phyloP scores from a whole-genome alignment of 2,113 vertebrate genomes.

The Chaetura pelagica region DNA sequence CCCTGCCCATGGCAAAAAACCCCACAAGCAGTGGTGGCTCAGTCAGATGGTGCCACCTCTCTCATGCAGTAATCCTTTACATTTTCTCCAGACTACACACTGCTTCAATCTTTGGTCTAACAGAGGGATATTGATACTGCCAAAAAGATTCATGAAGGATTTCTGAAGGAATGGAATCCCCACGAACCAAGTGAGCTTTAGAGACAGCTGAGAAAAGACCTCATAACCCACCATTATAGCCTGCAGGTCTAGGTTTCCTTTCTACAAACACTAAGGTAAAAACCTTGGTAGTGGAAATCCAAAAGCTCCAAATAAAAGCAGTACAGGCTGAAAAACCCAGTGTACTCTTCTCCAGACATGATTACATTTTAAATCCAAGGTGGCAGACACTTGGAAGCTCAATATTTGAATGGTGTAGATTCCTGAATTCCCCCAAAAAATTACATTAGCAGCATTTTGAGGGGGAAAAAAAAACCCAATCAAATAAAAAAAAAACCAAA shows the following conservation, averaged over 20 bases:
- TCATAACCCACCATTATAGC: neutral
- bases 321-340: neutral
- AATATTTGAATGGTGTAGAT: neutral
- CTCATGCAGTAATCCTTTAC: neutral
- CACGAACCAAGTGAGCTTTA: neutral
- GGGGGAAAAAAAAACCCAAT: too few relatives aligned
- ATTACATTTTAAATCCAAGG: neutral
- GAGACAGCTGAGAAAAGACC: neutral
- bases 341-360: neutral
- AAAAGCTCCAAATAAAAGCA: neutral
- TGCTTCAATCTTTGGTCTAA: neutral
- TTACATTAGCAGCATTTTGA: neutral
- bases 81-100: neutral
- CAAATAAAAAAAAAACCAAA: too few relatives aligned
- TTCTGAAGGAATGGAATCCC: neutral
- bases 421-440: neutral
- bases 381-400: neutral
- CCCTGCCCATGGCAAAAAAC: fast-evolving
- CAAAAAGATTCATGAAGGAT: neutral
- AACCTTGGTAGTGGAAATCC: neutral
- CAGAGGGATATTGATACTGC: neutral
- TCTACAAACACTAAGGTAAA: neutral
- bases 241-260: neutral
- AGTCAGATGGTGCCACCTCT: neutral
- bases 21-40: neutral